Conservation (phyloP, 2,888 invertebrate species). For the Anaspis maculata region DNA sequence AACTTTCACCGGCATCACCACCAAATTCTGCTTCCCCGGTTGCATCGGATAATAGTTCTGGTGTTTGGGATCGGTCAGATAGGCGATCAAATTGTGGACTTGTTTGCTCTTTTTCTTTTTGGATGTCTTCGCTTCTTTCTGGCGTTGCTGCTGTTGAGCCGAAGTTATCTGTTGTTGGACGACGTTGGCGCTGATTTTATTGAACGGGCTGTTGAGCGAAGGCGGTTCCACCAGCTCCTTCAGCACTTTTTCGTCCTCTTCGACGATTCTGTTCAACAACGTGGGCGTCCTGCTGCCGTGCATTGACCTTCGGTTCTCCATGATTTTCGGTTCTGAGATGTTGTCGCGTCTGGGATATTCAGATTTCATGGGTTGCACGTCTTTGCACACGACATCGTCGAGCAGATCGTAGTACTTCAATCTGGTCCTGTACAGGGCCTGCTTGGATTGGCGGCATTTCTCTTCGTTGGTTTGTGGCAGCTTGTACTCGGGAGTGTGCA, state of each 20-base stretch:
- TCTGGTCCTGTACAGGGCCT: conserved; percentile 3
- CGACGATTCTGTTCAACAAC: conserved; percentile 15
- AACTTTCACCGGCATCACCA: conserved; percentile 28
- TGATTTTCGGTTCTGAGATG: neutral
- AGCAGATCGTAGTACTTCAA: conserved; percentile 25
- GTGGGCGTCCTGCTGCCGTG: conserved; percentile 3
- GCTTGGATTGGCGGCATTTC: neutral
- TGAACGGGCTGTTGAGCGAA: neutral
- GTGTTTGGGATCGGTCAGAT: conserved; percentile 4
- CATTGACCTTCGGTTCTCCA: conserved; percentile 17
- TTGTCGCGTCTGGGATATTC: conserved; percentile 27
- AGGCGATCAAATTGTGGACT: conserved; percentile 13
- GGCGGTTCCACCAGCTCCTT: conserved; percentile 20
- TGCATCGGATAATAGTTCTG: conserved; percentile 1
- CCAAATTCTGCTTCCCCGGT: conserved; percentile 13
- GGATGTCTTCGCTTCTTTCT: conserved; percentile 4
- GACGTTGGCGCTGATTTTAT: conserved; percentile 1
- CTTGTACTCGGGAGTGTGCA: too few species aligned
- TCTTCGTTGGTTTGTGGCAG: too few species aligned
- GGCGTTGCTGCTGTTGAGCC: too few species aligned
- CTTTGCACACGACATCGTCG: conserved; percentile 28
- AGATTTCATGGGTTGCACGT: conserved; percentile 25
- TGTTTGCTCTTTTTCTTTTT: conserved; percentile 10
- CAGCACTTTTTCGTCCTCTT: conserved; percentile 19
- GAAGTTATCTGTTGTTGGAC: too few species aligned